phyloP scores from a whole-genome alignment of 2,797 vertebrate species.

The Otus scops region DNA sequence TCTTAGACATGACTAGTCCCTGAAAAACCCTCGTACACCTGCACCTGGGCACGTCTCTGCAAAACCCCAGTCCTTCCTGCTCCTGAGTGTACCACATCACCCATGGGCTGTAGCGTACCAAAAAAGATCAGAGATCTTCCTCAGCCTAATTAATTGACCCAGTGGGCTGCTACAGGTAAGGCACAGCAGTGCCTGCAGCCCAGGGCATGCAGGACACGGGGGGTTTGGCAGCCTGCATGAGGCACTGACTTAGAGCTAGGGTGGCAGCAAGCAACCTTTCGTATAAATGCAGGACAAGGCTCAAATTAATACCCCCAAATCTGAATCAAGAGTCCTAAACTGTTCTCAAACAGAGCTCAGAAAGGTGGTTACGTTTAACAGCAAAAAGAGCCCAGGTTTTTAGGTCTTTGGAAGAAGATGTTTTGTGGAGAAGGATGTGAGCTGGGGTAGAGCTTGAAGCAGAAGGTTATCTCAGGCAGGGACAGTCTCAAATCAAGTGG shows the following conservation, averaged over 20 bases:
- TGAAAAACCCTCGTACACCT: not conserved
- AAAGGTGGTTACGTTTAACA: not conserved
- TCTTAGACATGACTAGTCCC: not conserved
- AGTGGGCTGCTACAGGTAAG: not conserved
- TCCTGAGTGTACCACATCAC: not conserved
- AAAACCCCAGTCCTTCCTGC: not conserved
- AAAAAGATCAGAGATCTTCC: not conserved
- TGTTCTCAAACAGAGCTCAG: not conserved
- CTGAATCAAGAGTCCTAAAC: not conserved
- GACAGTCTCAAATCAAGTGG: not conserved
- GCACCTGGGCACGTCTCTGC: not conserved
- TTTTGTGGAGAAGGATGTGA: not conserved
- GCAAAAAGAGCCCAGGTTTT: not conserved
- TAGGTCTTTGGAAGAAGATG: not conserved
- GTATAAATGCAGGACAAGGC: not conserved
- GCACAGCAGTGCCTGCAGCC: not conserved
- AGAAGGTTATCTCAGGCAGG: not conserved
- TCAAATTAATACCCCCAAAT: not conserved
- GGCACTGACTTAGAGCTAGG: not conserved
- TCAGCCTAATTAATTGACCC: not conserved
- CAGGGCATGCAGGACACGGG: rapidly evolving
- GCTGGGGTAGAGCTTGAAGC: not conserved
- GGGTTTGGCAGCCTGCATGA: not conserved
- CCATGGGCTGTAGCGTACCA: not conserved
- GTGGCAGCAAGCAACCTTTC: not conserved